Evolutionary conservation across 2,888 invertebrate species (phyloP).

Genomic region (Brenthis ino): DNA sequence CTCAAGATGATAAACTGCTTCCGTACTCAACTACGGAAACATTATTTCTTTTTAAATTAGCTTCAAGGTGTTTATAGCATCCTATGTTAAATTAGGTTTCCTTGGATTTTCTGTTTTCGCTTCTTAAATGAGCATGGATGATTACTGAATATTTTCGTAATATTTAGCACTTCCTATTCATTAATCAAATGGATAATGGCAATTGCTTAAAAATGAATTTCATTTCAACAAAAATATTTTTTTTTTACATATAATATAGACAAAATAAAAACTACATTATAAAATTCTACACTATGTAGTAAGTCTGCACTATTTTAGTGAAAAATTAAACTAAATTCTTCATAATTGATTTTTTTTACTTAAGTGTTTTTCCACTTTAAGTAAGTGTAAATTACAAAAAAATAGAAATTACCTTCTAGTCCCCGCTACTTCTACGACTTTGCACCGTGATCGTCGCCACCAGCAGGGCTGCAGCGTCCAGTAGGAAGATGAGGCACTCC

Average conservation of each 20-base stretch:
- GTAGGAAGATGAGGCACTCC: constrained; percentile 92
- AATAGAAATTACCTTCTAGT: constrained; percentile 82
- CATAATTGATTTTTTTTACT: not conserved
- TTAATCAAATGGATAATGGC: not conserved
- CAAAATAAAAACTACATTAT: not conserved
- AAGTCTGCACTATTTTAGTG: not conserved
- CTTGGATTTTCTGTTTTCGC: constrained; percentile 17
- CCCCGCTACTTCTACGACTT: constrained; percentile 92
- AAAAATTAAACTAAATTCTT: not conserved
- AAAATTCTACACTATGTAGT: not conserved
- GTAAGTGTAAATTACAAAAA: not conserved
- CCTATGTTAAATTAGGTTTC: constrained; percentile 27
- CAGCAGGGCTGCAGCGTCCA: constrained; percentile 93
- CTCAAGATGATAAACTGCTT: constrained; percentile 72
- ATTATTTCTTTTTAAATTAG: constrained; percentile 40
- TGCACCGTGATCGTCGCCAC: constrained; percentile 92
- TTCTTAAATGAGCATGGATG: constrained; percentile 1
- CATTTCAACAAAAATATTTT: not conserved
- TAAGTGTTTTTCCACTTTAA: not conserved
- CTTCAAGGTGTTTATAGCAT: constrained; percentile 33
- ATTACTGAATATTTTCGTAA: not conserved
- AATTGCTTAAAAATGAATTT: not conserved
- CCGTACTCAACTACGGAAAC: constrained; percentile 50
- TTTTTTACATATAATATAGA: too few species aligned
- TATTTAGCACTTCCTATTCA: constrained; percentile 1